Base-by-base conservation (phyloP, 2,113 vertebrate genomes). In the Puntigrus tetrazona region DNA sequence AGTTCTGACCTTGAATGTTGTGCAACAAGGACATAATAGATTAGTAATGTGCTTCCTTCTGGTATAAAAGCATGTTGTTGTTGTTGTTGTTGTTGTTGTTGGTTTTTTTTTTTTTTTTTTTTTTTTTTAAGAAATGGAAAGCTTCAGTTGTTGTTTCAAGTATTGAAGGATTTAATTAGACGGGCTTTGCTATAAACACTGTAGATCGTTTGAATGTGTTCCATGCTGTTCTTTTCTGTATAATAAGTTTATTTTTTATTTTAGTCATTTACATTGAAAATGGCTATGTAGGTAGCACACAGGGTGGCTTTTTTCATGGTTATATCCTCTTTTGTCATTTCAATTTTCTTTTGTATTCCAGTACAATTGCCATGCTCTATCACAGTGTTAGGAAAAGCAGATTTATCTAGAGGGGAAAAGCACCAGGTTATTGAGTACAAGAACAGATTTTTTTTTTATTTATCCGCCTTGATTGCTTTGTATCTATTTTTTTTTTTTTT, bases 371-470 rank as follows among this genome's bases (percentile, higher is more conserved):
- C 22, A 29, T 22, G 20, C 63, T 47, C 41, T 25, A n/a, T 36
- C 29, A 18, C 1, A 18, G 79, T 69, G 63, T 67, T 67, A 14
- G 43, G 1, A 8, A 81, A 81, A 81, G 38, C 45, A 81, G 63
- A 65, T 81, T 69, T 81, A 81, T 81, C 63, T 52, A 25, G 45
- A 38, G 29, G 20, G 25, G 3, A 36, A 70, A 81, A 38, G 11
- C 7, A 70, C 29, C 4, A 38, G 47, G 31, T 27, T 77, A 50
- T 50, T 52, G 59, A 50, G 13, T 27, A 10, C 3, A 67, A 83
- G 25, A 47, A 22, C 36, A 84, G 80, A 57, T 69, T 59, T 69
- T 81, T 59, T 69, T 81, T 70, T 73, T 52, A 4, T 82, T 29
- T 65, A 31, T 77, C 41, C 11, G 11, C 73, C 43, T 31, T 41